A percentile compares a stretch with the other conserved stretches of the same genome.
Conservation (phyloP, 2,888 invertebrate genomes). For the Macaria liturata region DNA sequence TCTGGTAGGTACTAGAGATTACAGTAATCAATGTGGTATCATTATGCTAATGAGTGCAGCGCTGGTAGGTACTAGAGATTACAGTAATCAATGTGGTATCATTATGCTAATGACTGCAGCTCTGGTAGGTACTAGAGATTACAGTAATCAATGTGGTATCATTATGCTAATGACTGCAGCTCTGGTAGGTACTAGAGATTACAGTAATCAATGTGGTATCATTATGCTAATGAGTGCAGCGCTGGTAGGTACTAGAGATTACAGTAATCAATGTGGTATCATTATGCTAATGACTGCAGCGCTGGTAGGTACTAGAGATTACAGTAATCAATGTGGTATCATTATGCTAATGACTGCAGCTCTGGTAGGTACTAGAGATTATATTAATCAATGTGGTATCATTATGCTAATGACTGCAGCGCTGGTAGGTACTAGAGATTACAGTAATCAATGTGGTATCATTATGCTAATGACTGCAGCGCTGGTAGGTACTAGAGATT, state of each 20-base stretch:
- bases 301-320: conserved; percentile 2
- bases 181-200: conserved; percentile 2
- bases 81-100: neutral
- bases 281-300: conserved; percentile 1
- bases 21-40: neutral
- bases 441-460: neutral
- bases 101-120: conserved; percentile 1
- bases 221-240: conserved; percentile 1
- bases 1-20: conserved; percentile 2
- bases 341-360: conserved; percentile 1
- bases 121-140: conserved; percentile 2
- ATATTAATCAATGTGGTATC: neutral
- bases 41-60: conserved; percentile 1
- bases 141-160: neutral
- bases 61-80: conserved; percentile 2
- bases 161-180: conserved; percentile 1
- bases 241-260: conserved; percentile 2
- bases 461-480: conserved; percentile 1
- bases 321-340: neutral
- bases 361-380: conserved; percentile 2
- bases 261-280: neutral
- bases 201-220: neutral
- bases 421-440: conserved; percentile 2
- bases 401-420: conserved; percentile 1
- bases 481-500: conserved; percentile 2